Base-by-base conservation (phyloP, 2,888 invertebrate genomes). In the Ametastegia equiseti region DNA sequence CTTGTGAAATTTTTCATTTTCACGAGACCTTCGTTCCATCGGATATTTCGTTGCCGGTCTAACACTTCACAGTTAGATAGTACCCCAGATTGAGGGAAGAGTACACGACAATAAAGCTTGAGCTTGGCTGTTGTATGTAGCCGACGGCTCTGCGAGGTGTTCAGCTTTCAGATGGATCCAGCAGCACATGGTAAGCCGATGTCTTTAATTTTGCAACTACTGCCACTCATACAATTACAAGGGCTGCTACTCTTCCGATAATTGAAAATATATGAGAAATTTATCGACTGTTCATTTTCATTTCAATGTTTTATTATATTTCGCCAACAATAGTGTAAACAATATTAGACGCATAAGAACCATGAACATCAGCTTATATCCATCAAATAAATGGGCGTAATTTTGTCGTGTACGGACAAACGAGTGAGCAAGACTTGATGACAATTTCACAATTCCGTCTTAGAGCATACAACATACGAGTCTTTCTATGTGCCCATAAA, bases 151-250 rank as follows among this genome's bases (percentile, higher is more conserved):
- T 84, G 83, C 79, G 69, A 81, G 80, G 69, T 80, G 81, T 82
- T 82, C 84, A 83, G 81, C 83, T 84, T 86, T 83, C 80, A 86
- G 83, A 91, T 91, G 91, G 90, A 90, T 86, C 87, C 90, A 60
- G 88, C 89, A 82, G 88, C 89, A 83, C 83, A 90, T 83, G 91
- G 91, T 91, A 84, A 90, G 89, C 71, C 45, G 27, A 42, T 13
- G 45, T 45, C 27, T 45, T 45, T 42, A 15, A 42, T 19, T 67
- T 15, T 39, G 19, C 36, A n/a, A 39, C 65, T 65, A 13, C 9
- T 13, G 23, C 45, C 15, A 45, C 15, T 27, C 45, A 15, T 15
- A 15, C 27, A 5, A 39, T 27, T 54, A 54, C 23, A 30, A 1
- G 23, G 6, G 45, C 15, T 47, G 45, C 6, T 27, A 27, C 27